phyloP scores from a whole-genome alignment of 2,888 invertebrate genomes.

The Cyclophora albipunctata region DNA sequence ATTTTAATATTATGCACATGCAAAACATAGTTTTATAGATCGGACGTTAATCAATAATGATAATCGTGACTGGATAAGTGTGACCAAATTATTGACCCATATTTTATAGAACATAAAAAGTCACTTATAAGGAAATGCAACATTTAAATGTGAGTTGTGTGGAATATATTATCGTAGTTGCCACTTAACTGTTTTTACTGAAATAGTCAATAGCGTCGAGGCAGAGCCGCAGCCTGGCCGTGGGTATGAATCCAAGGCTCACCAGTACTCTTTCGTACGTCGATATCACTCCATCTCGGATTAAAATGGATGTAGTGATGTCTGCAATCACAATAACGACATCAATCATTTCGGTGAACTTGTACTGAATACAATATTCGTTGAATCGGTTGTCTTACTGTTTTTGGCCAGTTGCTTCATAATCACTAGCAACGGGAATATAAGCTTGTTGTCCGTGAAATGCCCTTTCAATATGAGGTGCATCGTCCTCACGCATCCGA shows the following conservation, averaged over 20 bases:
- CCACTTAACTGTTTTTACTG: slow-evolving; percentile 78
- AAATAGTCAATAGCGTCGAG: slow-evolving; percentile 81
- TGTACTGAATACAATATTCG: background rate
- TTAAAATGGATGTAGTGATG: slow-evolving; percentile 64
- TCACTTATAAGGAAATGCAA: too few relatives aligned
- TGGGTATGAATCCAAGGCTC: slow-evolving; percentile 76
- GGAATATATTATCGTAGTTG: too few relatives aligned
- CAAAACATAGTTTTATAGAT: too few relatives aligned
- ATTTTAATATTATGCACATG: too few relatives aligned
- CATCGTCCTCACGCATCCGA: slow-evolving; percentile 76
- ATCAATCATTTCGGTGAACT: slow-evolving; percentile 7
- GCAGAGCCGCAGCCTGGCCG: slow-evolving; percentile 77
- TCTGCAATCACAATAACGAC: slow-evolving; percentile 38
- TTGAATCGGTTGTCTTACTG: slow-evolving; percentile 46
- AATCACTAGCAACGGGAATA: slow-evolving; percentile 75
- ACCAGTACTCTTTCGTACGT: slow-evolving; percentile 78
- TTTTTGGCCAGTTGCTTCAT: slow-evolving; percentile 77
- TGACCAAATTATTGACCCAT: too few relatives aligned
- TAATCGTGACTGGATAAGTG: too few relatives aligned
- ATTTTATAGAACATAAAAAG: too few relatives aligned
- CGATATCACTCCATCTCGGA: slow-evolving; percentile 75
- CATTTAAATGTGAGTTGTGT: too few relatives aligned
- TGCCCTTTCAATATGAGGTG: slow-evolving; percentile 76
- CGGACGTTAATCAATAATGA: too few relatives aligned
- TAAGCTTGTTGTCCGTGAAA: slow-evolving; percentile 74